Evolutionary conservation across 2,888 invertebrate species (phyloP), one percentile per base, ranked within the genome.

Genomic region (Microctonus hyperodae): DNA sequence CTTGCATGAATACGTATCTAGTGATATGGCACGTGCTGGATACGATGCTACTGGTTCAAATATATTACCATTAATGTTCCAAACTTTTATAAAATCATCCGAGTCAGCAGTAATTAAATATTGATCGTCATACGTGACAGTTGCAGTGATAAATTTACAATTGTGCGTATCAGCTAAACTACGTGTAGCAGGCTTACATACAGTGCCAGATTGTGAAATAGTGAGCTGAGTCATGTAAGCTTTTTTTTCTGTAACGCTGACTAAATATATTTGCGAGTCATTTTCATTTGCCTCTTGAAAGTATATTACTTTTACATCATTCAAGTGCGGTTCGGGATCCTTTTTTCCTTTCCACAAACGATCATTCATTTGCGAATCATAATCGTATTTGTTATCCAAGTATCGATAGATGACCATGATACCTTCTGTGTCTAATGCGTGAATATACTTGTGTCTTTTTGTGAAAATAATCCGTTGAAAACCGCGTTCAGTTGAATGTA

Each of bases 51-150:
- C 70, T 3, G 76, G 73, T 56, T 79, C 74, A 48, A 72, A 72
- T 48, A 74, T n/a, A n/a, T n/a, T 69, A 63, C 73, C 73, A 53
- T 78, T 75, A 22, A 82, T 73, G 68, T 85, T 77, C 80, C 83
- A 85, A 64, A 86, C 82, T 51, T 79, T 81, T 31, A 87, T 80
- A n/a, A 78, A 81, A 55, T 84, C 81, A 65, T 81, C 79, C 4
- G 83, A 82, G 57, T 85, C 84, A 16, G 82, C 85, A 51, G 83
- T 77, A 48, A 86, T 81, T 59, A 87, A 75, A 73, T 84, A 86
- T 50, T 79, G 75, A 2, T 84, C 83, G 72, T 86, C 86, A 44
- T 83, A 78, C 3, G 85, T 85, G 28, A 85, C 74, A 2, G 85
- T 78, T 16, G 85, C 85, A n/a, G 68, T 68, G 11, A 59, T 69